Percentiles rank a stretch among this genome's conserved stretches.
phyloP scores from a whole-genome alignment of 2,888 invertebrate genomes.

The Diarsia dahlii region DNA sequence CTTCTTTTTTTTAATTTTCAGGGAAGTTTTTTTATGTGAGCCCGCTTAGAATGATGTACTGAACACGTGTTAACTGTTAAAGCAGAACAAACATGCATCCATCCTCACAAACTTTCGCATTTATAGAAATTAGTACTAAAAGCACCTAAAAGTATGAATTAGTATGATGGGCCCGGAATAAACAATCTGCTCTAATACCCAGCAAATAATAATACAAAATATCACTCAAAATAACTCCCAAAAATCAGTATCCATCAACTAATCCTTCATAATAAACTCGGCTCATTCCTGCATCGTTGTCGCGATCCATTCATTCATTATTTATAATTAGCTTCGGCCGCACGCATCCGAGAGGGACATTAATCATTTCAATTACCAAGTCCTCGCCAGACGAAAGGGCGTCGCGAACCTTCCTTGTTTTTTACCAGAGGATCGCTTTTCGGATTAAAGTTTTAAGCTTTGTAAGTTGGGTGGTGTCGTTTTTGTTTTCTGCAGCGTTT shows the following conservation, averaged over 20 bases:
- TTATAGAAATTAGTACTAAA: no score
- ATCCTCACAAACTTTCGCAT: no score
- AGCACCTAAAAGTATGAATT: no score
- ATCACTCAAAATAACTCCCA: constrained; percentile 16
- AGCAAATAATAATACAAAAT: constrained; percentile 2
- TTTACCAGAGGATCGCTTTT: constrained; percentile 48
- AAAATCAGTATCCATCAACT: constrained; percentile 38
- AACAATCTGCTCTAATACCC: neutral
- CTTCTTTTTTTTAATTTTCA: no score
- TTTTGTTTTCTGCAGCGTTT: constrained; percentile 29
- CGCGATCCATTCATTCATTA: constrained; percentile 79
- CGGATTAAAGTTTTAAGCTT: constrained; percentile 51
- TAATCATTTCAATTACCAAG: constrained; percentile 82
- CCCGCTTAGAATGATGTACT: no score
- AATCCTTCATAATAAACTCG: constrained; percentile 55
- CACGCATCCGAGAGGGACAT: constrained; percentile 73
- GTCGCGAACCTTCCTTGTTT: constrained; percentile 66
- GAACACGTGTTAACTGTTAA: no score
- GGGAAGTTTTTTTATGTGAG: no score
- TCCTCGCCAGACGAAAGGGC: constrained; percentile 61
- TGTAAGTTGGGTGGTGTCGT: constrained; percentile 5
- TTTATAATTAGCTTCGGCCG: constrained; percentile 82
- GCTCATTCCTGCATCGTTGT: constrained; percentile 51
- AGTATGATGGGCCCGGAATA: no score
- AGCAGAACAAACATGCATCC: no score